Percentiles rank a stretch among this genome's conserved stretches.
These are phyloP conservation scores for Diphyllodes magnificus DNA, from an alignment of 2,113 vertebrate species.

Conservation along the genomic window DNA sequence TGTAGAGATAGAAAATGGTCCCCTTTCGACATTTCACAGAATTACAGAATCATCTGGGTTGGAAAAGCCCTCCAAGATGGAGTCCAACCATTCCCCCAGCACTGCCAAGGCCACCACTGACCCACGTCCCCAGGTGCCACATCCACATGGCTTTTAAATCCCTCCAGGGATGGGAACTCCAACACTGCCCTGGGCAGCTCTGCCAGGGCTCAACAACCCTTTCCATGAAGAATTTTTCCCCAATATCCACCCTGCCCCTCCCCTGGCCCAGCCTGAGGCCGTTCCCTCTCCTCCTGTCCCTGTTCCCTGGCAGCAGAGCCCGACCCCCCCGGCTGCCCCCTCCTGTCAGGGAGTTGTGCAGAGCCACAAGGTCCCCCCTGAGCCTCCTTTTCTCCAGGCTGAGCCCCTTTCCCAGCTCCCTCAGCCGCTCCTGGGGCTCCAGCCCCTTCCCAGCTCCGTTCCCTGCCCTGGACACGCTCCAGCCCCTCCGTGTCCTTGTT, in stretches of 20 bases:
- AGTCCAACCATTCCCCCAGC: neutral
- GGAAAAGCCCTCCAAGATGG: neutral
- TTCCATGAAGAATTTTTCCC: accelerated
- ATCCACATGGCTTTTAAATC: accelerated
- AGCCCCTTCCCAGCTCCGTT: neutral
- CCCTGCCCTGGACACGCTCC: neutral
- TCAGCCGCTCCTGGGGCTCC: neutral
- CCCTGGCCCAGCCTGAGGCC: neutral
- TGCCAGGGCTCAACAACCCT: accelerated
- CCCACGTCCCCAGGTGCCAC: neutral
- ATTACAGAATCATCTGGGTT: neutral
- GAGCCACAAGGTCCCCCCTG: neutral
- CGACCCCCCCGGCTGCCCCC: neutral
- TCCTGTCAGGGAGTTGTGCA: neutral
- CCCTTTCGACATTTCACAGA: accelerated
- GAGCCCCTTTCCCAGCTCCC: neutral
- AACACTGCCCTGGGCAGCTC: accelerated
- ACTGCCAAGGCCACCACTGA: neutral
- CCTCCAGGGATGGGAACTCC: too few relatives aligned
- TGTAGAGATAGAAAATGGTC: neutral
- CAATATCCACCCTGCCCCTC: accelerated
- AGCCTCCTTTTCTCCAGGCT: neutral
- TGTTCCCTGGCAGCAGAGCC: neutral
- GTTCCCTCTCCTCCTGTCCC: neutral
- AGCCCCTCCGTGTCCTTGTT: accelerated